These are phyloP conservation scores for Campaea margaritaria DNA, from an alignment of 2,888 invertebrate species.

Conservation along the genomic window DNA sequence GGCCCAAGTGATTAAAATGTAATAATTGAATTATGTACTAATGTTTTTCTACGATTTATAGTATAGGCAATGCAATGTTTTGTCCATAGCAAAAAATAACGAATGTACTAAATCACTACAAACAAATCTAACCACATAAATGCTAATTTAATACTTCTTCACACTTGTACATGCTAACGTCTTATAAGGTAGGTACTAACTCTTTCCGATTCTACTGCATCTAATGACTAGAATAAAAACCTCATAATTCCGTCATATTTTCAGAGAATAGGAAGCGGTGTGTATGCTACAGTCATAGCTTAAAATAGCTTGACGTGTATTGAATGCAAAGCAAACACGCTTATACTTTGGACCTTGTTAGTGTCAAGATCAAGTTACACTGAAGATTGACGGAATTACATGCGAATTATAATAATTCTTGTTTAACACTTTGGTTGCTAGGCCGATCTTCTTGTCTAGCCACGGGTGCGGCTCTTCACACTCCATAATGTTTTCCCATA, in stretches of 20 bases:
- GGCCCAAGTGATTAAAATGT: too few relatives aligned
- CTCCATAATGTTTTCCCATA: too few relatives aligned
- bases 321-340: slow-evolving; percentile 53
- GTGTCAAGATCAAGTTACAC: slow-evolving; percentile 33
- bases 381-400: slow-evolving; percentile 23
- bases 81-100: slow-evolving; percentile 18
- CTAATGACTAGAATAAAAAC: slow-evolving; percentile 51
- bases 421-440: slow-evolving; percentile 1
- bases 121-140: slow-evolving; percentile 23
- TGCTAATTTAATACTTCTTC: slow-evolving; percentile 39
- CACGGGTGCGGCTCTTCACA: too few relatives aligned
- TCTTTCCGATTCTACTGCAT: background rate
- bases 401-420: slow-evolving; percentile 24
- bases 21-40: too few relatives aligned
- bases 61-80: background rate
- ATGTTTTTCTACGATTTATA: background rate
- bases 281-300: slow-evolving; percentile 56
- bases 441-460: too few relatives aligned
- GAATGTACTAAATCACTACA: too few relatives aligned
- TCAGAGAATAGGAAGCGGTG: slow-evolving; percentile 15
- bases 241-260: slow-evolving; percentile 46
- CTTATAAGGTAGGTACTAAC: background rate
- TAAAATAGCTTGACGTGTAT: slow-evolving; percentile 55
- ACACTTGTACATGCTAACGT: too few relatives aligned
- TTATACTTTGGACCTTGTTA: slow-evolving; percentile 26